Base-by-base conservation (phyloP, 2,888 invertebrate species). In the Clanis bilineata region DNA sequence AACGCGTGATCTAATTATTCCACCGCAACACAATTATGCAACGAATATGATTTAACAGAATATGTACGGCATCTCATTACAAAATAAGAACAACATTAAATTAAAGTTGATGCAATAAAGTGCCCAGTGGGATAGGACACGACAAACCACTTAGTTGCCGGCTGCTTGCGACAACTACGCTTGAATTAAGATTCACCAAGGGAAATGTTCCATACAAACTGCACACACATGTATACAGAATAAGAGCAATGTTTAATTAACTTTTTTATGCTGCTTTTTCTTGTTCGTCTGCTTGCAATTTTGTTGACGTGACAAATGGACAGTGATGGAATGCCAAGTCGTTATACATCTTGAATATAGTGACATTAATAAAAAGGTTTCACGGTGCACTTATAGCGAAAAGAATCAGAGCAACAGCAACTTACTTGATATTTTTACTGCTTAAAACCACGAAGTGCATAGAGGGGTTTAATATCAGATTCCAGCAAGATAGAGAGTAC, bases 81-180 rank as follows among this genome's bases (percentile, higher is more conserved):
- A 79, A 83, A 83, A 84, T 78, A 80, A 78, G 73, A 82, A 23
- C 43, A 56, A 55, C 44, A 59, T 44, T 55, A 59, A 44, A 59
- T 43, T 54, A 43, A 51, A 54, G 36, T 44, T 68, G 70, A 67
- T 61, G 74, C 70, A 77, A 81, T 81, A 80, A 80, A 81, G 68
- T 66, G 71, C 71, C 60, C 75, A 75, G 83, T 79, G 75, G 78
- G 79, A 75, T 74, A 77, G 65, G 72, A 88, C 86, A 86, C 80
- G 84, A 78, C 77, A 79, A 80, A 73, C 81, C 83, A 85, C 81
- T 85, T 83, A 82, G 81, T 72, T 61, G 67, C 69, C 64, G 60
- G 70, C 65, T 60, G 64, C 69, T 64, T 68, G 74, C 73, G 74
- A 78, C 80, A 77, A 69, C 67, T 68, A 63, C 67, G 62, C 70